Evolutionary conservation across 1,140 invertebrate genomes (phyloP), one percentile per base, ranked within the genome.

Genomic region (Kradibia gibbosae): DNA sequence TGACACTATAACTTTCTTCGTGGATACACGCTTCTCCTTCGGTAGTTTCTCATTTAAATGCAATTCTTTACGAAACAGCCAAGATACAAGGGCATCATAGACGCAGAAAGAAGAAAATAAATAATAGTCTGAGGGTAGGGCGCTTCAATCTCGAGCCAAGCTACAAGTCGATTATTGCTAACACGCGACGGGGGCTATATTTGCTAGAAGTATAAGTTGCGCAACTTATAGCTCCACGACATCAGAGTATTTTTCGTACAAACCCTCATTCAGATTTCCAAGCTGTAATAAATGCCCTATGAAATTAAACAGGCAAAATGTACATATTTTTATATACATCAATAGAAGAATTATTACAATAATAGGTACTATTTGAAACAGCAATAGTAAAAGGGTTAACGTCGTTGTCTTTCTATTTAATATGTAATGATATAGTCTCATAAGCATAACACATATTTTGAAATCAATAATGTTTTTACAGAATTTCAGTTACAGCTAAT

Each of bases 121-220:
- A 10, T 10, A 31, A 62, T 31, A 28, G 11, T 42, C 48, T 31
- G 22, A 7, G 39, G 42, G 25, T 60, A 28, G 22, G 25, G 45
- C n/a, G 78, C 67, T 79, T 55, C 65, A 79, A 79, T 79, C 78
- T 79, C 67, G 10, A 22, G 34, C 20, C n/a, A 11, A 31, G 17
- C 15, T 53, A 53, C 78, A 34, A 80, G 78, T 80, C 78, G 78
- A 80, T 80, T 80, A 80, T 80, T 80, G 70, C 78, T 25, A 73
- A 42, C 70, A 73, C 78, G 78, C 78, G 78, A 79, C 50, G 78
- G 20, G 70, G 34, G n/a, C 3, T 53, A 34, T n/a, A 53, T 62
- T 75, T 39, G 25, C 3, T 39, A 34, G 1, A 34, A 57, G 39
- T 22, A 20, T 1, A 4, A 11, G 17, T 67, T 17, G 20, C 34